Evolutionary conservation across 1,140 invertebrate genomes (phyloP).

Genomic region (Arion vulgaris): DNA sequence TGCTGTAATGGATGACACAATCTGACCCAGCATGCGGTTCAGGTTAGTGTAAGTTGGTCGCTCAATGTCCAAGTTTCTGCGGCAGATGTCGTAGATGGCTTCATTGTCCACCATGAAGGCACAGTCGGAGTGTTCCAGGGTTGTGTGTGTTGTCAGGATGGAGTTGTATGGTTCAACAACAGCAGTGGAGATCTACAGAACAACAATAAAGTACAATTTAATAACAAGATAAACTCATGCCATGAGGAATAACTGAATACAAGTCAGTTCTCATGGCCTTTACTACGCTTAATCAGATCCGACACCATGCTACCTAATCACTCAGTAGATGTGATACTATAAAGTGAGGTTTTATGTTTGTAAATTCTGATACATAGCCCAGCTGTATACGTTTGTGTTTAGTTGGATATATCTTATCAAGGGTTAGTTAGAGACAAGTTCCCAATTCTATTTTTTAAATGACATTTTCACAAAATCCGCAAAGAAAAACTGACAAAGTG

Average conservation of each 20-base stretch:
- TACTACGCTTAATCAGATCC: neutral
- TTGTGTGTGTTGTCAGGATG: conserved; percentile 73
- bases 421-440: too few relatives aligned
- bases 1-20: conserved; percentile 75
- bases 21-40: neutral
- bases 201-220: neutral
- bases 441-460: too few relatives aligned
- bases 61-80: conserved; percentile 83
- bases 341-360: too few relatives aligned
- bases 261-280: neutral
- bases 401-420: too few relatives aligned
- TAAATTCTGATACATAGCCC: too few relatives aligned
- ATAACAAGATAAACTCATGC: neutral
- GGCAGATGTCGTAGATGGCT: conserved; percentile 72
- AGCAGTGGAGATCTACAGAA: conserved; percentile 5
- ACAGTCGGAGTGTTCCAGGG: conserved; percentile 7
- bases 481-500: too few relatives aligned
- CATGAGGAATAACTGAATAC: neutral
- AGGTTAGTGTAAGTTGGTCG: conserved; percentile 87
- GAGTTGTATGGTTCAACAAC: conserved; percentile 65
- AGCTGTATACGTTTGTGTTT: too few relatives aligned
- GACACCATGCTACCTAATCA: neutral
- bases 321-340: neutral
- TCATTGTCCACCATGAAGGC: conserved; percentile 11
- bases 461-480: too few relatives aligned